A percentile compares a stretch with the other conserved stretches of the same genome.
Evolutionary conservation across 2,888 invertebrate genomes (phyloP).

Genomic region (Caenorhabditis drosophilae): DNA sequence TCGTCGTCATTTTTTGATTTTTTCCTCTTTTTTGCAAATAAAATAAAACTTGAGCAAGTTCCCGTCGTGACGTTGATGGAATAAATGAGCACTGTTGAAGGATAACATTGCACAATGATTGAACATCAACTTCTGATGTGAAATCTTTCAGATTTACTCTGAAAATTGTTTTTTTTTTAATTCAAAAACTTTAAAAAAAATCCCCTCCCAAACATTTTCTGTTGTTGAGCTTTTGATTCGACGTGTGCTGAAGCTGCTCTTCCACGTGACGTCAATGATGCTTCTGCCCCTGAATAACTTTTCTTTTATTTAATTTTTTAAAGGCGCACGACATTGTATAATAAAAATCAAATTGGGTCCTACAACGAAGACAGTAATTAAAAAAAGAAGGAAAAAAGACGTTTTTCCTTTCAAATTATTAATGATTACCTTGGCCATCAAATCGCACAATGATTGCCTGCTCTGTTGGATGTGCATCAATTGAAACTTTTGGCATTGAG

Average conservation of each 20-base stretch:
- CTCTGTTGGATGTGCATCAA: conserved; percentile 88
- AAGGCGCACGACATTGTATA: neutral
- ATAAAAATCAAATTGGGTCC: too few relatives aligned
- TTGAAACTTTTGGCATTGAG: conserved; percentile 45
- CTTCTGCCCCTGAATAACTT: too few relatives aligned
- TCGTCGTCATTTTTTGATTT: conserved; percentile 8
- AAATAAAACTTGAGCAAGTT: conserved; percentile 86
- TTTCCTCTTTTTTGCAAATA: conserved; percentile 80
- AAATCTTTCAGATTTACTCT: conserved; percentile 81
- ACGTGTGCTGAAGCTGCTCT: conserved; percentile 26
- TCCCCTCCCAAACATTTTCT: conserved; percentile 53
- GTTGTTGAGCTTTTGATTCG: conserved; percentile 14
- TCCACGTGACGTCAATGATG: conserved; percentile 1
- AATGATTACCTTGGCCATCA: too few relatives aligned
- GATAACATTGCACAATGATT: conserved; percentile 81
- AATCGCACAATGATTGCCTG: conserved; percentile 86
- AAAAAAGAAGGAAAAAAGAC: too few relatives aligned
- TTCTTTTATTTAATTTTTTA: too few relatives aligned
- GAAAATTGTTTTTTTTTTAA: too few relatives aligned
- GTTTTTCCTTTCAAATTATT: too few relatives aligned
- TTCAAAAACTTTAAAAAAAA: neutral
- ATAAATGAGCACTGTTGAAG: conserved; percentile 83
- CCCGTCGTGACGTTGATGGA: conserved; percentile 80
- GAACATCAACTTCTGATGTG: conserved; percentile 81
- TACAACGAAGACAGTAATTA: too few relatives aligned